Evolutionary conservation across 2,113 vertebrate genomes (phyloP).

Genomic region (Notothenia coriiceps): DNA sequence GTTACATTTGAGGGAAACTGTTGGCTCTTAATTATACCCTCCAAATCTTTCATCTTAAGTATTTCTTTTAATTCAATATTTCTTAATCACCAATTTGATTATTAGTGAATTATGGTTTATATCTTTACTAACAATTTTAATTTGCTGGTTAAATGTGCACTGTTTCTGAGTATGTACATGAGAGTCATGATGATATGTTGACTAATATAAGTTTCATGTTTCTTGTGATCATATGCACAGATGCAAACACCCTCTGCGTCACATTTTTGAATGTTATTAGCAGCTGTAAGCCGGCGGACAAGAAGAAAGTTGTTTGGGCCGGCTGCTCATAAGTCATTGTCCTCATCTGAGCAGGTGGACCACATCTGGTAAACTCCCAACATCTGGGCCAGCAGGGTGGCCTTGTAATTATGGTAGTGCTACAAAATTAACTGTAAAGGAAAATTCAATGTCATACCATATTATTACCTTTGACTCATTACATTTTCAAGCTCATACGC

Average conservation of each 20-base stretch:
- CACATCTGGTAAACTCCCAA: slow-evolving; percentile 69
- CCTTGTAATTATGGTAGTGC: slow-evolving; percentile 37
- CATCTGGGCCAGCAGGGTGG: slow-evolving; percentile 71
- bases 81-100: background rate
- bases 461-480: slow-evolving; percentile 52
- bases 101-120: background rate
- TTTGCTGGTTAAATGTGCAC: too few species aligned
- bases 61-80: background rate
- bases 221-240: slow-evolving; percentile 15
- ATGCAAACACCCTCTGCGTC: slow-evolving; percentile 31
- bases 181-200: background rate
- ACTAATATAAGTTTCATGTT: slow-evolving; percentile 17
- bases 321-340: slow-evolving; percentile 59
- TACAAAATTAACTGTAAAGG: slow-evolving; percentile 34
- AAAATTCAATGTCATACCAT: slow-evolving; percentile 49
- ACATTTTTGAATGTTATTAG: slow-evolving; percentile 49
- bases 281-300: slow-evolving; percentile 26
- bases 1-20: background rate
- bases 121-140: background rate
- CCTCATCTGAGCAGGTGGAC: slow-evolving; percentile 68
- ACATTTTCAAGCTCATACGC: slow-evolving; percentile 28
- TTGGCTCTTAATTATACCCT: background rate
- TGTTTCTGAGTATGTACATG: background rate
- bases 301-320: slow-evolving; percentile 43
- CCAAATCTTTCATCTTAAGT: background rate